Evolutionary conservation across 1,140 invertebrate genomes (phyloP).

Genomic region (Megalopta genalis): DNA sequence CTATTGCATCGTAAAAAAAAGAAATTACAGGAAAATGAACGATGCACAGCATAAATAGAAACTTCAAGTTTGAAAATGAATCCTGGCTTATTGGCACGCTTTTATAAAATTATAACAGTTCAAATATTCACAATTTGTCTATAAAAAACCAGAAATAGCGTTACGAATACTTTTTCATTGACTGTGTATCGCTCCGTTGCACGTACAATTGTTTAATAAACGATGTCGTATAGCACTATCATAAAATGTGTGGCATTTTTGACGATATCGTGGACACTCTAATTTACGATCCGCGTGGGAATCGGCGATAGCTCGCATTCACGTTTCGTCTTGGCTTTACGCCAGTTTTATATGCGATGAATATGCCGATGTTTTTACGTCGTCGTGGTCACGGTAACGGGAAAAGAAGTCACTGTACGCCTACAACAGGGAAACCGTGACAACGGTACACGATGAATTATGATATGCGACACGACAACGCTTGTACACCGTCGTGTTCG

Average conservation of each 20-base stretch:
- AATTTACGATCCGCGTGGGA: neutral
- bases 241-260: neutral
- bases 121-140: no score
- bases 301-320: no score
- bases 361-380: constrained; percentile 4
- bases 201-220: neutral
- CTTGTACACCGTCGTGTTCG: neutral
- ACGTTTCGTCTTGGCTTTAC: no score
- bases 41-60: no score
- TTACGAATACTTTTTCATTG: no score
- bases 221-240: neutral
- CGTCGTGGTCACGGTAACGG: constrained; percentile 12
- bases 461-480: neutral
- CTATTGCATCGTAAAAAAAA: no score
- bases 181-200: no score
- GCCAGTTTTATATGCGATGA: neutral
- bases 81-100: no score
- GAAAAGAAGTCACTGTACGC: constrained; percentile 23
- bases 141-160: no score
- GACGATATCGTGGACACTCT: neutral
- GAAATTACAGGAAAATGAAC: no score
- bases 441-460: constrained; percentile 39
- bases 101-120: no score
- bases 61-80: no score
- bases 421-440: constrained; percentile 13